phyloP scores from a whole-genome alignment of 2,888 invertebrate genomes.

The Coremacera marginata region DNA sequence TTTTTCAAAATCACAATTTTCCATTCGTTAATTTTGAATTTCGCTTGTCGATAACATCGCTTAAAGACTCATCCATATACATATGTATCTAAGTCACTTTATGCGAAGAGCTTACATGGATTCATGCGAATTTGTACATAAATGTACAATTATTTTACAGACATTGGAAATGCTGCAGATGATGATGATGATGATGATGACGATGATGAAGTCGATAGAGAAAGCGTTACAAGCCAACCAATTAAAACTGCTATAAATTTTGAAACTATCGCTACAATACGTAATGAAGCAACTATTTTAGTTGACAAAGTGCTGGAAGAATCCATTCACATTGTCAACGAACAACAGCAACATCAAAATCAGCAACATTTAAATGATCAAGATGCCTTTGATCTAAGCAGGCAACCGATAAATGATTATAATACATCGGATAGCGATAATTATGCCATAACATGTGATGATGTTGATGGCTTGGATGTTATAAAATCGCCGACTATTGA shows the following conservation, averaged over 20 bases:
- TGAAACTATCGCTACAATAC: constrained; percentile 57
- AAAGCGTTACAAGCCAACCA: constrained; percentile 43
- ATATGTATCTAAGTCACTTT: not conserved
- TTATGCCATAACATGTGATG: constrained; percentile 68
- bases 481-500: constrained; percentile 69
- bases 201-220: constrained; percentile 38
- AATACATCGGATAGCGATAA: constrained; percentile 68
- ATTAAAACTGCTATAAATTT: constrained; percentile 49
- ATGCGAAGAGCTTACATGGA: not conserved
- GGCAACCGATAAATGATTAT: constrained; percentile 14
- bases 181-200: constrained; percentile 24
- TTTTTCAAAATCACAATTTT: not conserved
- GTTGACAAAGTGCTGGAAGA: constrained; percentile 68
- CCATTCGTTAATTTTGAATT: not conserved
- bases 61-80: not conserved
- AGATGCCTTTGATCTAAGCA: constrained; percentile 47
- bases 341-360: constrained; percentile 51
- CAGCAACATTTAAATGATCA: constrained; percentile 50
- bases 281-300: constrained; percentile 66
- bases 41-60: not conserved
- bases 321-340: constrained; percentile 64
- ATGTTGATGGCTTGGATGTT: constrained; percentile 65
- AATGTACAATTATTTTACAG: constrained; percentile 52
- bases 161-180: constrained; percentile 41
- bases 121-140: constrained; percentile 24